A percentile compares a stretch with the other conserved stretches of the same genome.
These are phyloP conservation scores for Motacilla alba DNA, from an alignment of 2,113 vertebrate species.

Conservation along the genomic window DNA sequence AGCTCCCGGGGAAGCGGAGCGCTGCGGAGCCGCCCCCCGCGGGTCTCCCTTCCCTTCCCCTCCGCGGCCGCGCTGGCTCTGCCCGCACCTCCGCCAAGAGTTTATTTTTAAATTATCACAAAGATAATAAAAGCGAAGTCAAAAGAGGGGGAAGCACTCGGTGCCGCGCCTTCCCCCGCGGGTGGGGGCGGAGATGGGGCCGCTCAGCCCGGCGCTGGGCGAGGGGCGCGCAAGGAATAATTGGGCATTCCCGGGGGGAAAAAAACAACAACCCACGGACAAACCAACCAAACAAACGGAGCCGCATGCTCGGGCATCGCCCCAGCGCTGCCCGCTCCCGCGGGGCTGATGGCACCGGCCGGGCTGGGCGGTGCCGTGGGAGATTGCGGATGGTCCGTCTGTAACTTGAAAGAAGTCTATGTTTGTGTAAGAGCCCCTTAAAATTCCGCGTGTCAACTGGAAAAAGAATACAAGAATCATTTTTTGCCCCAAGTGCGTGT, in stretches of 20 bases:
- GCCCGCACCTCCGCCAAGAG: background rate
- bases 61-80: background rate
- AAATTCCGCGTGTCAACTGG: background rate
- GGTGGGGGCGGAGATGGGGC: background rate
- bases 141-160: background rate
- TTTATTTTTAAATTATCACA: rapidly evolving
- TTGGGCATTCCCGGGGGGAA: rapidly evolving
- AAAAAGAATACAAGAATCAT: background rate
- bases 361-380: background rate
- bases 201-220: background rate
- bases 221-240: background rate
- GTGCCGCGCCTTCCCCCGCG: background rate
- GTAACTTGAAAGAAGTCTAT: background rate
- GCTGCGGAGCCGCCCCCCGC: background rate
- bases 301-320: background rate
- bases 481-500: background rate
- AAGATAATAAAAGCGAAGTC: background rate
- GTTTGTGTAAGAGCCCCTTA: background rate
- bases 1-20: background rate
- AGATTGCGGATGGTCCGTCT: background rate
- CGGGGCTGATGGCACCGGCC: background rate
- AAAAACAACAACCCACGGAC: background rate
- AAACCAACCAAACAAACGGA: rapidly evolving
- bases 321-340: background rate
- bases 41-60: background rate